Base-by-base conservation (phyloP, 2,797 vertebrate species). In the Hemitrygon akajei region DNA sequence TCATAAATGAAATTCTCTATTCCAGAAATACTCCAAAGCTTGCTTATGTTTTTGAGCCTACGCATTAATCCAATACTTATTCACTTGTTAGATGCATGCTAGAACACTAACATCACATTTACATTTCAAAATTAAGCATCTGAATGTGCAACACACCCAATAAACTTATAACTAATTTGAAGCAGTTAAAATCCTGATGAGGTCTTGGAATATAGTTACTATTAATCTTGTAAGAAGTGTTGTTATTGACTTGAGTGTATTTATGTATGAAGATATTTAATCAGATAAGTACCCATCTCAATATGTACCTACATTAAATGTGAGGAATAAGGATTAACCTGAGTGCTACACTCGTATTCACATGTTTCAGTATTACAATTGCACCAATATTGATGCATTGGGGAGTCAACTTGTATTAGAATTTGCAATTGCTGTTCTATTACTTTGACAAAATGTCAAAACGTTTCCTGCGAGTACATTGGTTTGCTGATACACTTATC, bases 371-470 rank as follows among this genome's bases (percentile, higher is more conserved):
- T 1, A 66, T 69, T 18, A 20, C 30, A 89, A 66, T 89, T 34
- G 11, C 58, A 30, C 16, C 9, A 37, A 20, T 37, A 34, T 66
- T 66, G 60, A 89, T 79, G 0, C 12, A 34, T 12, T 37, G 79
- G 37, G 37, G 3, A 40, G 14, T 22, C 27, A 87, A 63, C 58
- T 34, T 69, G n/a, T 34, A 89, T 69, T 66, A 34, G 66, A 89
- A 22, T 89, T 37, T 89, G n/a, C n/a, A 89, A 69, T 89, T 89
- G 11, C 16, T 86, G 14, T 27, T 89, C 69, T 34, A 89, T 89
- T 30, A 7, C 11, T 47, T 66, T 87, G 84, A 10, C 69, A 63
- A 34, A 63, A 30, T 87, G 58, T 66, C 30, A 66, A n/a, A 66
- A 60, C n/a, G 16, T n/a, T 66, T 34, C 60, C 20, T 22, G 16